Percentiles rank a stretch among this genome's conserved stretches.
These are phyloP conservation scores for Lagorchestes hirsutus DNA, from an alignment of 2,797 vertebrate genomes.

Conservation along the genomic window DNA sequence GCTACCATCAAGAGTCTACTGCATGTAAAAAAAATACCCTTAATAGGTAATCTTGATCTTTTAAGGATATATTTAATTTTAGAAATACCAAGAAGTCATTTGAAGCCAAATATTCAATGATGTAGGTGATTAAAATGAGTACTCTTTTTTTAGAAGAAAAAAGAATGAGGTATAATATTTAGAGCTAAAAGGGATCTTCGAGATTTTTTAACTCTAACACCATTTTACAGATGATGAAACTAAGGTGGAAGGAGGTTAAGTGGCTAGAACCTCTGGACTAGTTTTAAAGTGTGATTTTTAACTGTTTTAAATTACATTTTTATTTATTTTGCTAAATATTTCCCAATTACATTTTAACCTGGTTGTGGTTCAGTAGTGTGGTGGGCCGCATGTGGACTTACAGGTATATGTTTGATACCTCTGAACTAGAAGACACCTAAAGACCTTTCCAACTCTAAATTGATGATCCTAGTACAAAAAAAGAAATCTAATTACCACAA, in stretches of 20 bases:
- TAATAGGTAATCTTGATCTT: not conserved
- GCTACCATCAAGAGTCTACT: constrained; percentile 31
- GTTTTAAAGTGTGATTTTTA: not conserved
- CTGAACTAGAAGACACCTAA: not conserved
- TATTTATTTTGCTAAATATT: not conserved
- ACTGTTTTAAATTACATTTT: not conserved
- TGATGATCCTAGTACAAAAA: constrained; percentile 30
- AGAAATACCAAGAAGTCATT: not conserved
- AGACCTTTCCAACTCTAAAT: not conserved
- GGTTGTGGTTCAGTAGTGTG: not conserved
- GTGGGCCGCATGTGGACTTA: not conserved
- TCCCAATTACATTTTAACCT: not conserved
- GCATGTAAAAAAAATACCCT: not conserved
- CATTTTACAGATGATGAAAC: not conserved
- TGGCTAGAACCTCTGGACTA: not conserved
- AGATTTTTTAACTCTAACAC: not conserved
- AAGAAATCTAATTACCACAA: constrained; percentile 65
- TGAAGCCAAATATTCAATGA: not conserved
- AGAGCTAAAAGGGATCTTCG: not conserved
- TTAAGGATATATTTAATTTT: constrained; percentile 32
- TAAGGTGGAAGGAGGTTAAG: not conserved
- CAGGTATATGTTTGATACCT: not conserved
- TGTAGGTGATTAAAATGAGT: not conserved
- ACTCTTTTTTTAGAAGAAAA: not conserved
- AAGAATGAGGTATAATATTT: not conserved